Percentiles rank a stretch among this genome's conserved stretches.
phyloP scores from a whole-genome alignment of 2,113 vertebrate genomes.

The Psettodes erumei region DNA sequence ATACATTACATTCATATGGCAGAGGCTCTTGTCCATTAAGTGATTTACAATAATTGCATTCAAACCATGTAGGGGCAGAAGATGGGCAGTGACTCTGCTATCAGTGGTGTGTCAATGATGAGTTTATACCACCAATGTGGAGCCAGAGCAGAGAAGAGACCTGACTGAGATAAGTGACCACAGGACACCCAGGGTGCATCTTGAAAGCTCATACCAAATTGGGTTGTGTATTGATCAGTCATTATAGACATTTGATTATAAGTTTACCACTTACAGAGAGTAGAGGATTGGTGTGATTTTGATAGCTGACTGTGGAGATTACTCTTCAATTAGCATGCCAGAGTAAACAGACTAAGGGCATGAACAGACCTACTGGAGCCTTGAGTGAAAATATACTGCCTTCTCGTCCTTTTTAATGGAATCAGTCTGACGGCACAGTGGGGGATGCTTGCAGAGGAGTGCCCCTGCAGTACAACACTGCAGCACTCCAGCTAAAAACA shows the following conservation, averaged over 20 bases:
- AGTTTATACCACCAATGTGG: neutral
- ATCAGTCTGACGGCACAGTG: neutral
- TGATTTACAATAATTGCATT: neutral
- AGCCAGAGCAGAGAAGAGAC: neutral
- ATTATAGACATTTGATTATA: too few species aligned
- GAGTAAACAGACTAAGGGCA: neutral
- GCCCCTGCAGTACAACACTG: neutral
- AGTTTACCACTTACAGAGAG: too few species aligned
- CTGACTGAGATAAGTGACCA: neutral
- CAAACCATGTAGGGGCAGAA: neutral
- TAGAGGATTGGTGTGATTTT: neutral
- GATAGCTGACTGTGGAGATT: neutral
- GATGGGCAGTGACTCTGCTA: neutral
- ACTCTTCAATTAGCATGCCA: too few species aligned
- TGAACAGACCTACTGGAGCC: neutral
- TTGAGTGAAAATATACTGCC: neutral
- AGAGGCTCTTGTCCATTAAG: neutral
- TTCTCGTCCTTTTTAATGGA: neutral
- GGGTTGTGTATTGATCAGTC: too few species aligned
- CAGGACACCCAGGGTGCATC: neutral
- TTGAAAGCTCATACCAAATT: too few species aligned
- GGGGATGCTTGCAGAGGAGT: neutral
- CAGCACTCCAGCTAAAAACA: neutral
- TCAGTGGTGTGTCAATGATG: too few species aligned
- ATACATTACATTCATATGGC: neutral